Conservation (phyloP, 2,888 invertebrate genomes). For the Spilarctia lutea region DNA sequence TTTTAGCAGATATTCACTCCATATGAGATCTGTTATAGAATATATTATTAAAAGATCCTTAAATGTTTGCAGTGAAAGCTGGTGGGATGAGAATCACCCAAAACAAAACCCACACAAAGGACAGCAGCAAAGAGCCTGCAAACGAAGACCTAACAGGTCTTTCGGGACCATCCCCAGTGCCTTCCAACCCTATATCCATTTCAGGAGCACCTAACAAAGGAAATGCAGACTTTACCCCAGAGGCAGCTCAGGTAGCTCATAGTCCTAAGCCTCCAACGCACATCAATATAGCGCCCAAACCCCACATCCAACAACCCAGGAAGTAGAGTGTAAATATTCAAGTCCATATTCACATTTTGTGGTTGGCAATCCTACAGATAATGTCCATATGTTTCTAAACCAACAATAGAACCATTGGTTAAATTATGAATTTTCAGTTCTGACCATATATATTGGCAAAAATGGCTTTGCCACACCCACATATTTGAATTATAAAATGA, state of each 20-base stretch:
- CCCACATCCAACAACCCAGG: conserved; percentile 94
- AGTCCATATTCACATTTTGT: conserved; percentile 22
- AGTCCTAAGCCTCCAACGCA: conserved; percentile 91
- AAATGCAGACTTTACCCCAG: conserved; percentile 95
- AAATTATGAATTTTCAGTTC: neutral
- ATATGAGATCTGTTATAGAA: too few species aligned
- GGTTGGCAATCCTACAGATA: conserved; percentile 36
- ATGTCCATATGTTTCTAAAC: conserved; percentile 14
- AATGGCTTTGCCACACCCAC: neutral
- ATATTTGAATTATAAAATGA: neutral
- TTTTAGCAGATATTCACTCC: too few species aligned
- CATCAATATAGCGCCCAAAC: conserved; percentile 87
- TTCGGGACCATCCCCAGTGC: conserved; percentile 91
- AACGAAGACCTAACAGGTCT: conserved; percentile 91
- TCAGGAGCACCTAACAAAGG: conserved; percentile 92
- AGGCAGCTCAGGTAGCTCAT: conserved; percentile 95
- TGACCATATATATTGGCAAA: neutral
- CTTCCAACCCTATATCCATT: conserved; percentile 91
- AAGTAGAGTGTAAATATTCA: conserved; percentile 86
- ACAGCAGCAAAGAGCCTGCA: conserved; percentile 85
- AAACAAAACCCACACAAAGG: conserved; percentile 91
- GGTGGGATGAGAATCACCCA: conserved; percentile 97
- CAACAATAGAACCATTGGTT: neutral
- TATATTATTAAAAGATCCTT: neutral
- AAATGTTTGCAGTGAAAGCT: conserved; percentile 91